These are phyloP conservation scores for Listronotus oregonensis DNA, from an alignment of 1,140 invertebrate genomes.

Conservation along the genomic window DNA sequence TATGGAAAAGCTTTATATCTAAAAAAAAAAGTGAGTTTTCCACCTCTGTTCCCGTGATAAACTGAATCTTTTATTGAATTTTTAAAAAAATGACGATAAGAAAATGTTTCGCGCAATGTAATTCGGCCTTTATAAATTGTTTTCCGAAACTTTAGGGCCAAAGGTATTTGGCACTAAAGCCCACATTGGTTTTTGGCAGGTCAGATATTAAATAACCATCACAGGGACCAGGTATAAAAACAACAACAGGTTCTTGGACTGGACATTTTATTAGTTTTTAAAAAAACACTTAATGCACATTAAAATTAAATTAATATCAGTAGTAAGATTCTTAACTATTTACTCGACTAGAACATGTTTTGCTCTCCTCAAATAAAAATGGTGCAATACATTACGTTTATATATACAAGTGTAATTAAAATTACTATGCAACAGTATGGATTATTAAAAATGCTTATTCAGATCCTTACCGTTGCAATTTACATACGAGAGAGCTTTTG, in stretches of 20 bases:
- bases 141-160: too few relatives aligned
- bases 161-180: too few relatives aligned
- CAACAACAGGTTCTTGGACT: neutral
- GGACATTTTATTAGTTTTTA: slow-evolving; percentile 45
- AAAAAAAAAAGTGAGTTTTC: too few relatives aligned
- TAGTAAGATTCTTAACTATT: slow-evolving; percentile 52
- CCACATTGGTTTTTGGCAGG: too few relatives aligned
- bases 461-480: neutral
- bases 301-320: slow-evolving; percentile 50
- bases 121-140: too few relatives aligned
- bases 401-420: slow-evolving; percentile 33
- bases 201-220: too few relatives aligned
- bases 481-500: slow-evolving; percentile 1
- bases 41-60: too few relatives aligned
- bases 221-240: too few relatives aligned
- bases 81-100: too few relatives aligned
- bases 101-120: too few relatives aligned
- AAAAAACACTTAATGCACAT: slow-evolving; percentile 53
- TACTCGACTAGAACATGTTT: slow-evolving; percentile 54
- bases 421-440: slow-evolving; percentile 1
- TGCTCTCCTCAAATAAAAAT: slow-evolving; percentile 31
- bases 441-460: neutral
- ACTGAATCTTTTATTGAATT: too few relatives aligned
- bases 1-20: too few relatives aligned
- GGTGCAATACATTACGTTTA: slow-evolving; percentile 12